Percentiles rank a stretch among this genome's conserved stretches.
These are phyloP conservation scores for Petrocephalus schoutedeni DNA, from an alignment of 2,797 vertebrate genomes.

Conservation along the genomic window DNA sequence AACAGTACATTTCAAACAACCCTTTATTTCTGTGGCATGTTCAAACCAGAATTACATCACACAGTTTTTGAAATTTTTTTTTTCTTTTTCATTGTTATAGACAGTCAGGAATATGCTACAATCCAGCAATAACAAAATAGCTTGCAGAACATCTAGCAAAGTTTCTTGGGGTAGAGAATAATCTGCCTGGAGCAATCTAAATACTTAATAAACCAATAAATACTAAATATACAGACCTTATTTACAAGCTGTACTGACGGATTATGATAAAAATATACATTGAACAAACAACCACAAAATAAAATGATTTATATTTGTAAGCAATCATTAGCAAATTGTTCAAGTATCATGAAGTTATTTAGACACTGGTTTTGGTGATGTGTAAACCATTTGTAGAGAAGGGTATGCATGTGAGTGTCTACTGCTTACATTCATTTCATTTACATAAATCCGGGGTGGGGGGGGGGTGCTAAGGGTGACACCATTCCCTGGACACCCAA, in stretches of 20 bases:
- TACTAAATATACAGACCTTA: conserved; percentile 65
- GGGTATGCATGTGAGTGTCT: conserved; percentile 32
- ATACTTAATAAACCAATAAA: conserved; percentile 71
- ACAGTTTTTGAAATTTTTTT: conserved; percentile 12
- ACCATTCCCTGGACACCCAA: neutral
- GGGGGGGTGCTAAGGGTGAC: conserved; percentile 28
- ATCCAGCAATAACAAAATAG: conserved; percentile 12
- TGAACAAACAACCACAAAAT: conserved; percentile 43
- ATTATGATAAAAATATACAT: conserved; percentile 50
- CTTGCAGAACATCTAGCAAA: neutral
- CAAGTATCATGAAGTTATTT: conserved; percentile 64
- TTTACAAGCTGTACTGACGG: conserved; percentile 62
- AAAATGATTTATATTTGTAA: conserved; percentile 32
- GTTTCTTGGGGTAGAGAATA: conserved; percentile 21
- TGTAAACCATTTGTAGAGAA: conserved; percentile 45
- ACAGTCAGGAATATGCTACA: conserved; percentile 17
- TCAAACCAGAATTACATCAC: conserved; percentile 28
- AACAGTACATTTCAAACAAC: conserved; percentile 5
- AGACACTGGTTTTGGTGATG: conserved; percentile 38
- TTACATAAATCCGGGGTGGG: conserved; percentile 39
- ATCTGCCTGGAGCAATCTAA: conserved; percentile 31
- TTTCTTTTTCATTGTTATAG: conserved; percentile 18
- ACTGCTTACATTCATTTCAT: conserved; percentile 55
- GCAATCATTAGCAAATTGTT: conserved; percentile 62
- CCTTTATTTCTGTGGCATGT: conserved; percentile 26